These are phyloP conservation scores for Stenopsyche tienmushanensis DNA, from an alignment of 1,140 invertebrate genomes.

Conservation along the genomic window DNA sequence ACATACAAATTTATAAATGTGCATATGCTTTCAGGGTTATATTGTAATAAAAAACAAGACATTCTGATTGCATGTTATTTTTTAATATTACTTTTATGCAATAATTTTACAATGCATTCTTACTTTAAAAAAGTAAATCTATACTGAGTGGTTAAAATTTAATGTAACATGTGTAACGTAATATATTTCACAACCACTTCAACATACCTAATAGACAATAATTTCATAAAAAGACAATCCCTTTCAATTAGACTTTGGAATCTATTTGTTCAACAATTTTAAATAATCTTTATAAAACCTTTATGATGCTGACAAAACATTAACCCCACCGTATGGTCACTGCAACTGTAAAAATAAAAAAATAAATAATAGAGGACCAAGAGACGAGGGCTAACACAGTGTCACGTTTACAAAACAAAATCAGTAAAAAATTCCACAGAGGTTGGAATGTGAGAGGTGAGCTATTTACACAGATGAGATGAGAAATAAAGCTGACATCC, in stretches of 20 bases:
- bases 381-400: no score
- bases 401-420: no score
- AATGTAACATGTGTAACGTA: constrained; percentile 36
- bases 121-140: constrained; percentile 28
- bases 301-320: background rate
- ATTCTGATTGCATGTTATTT: constrained; percentile 34
- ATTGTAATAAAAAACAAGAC: no score
- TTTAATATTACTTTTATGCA: constrained; percentile 16
- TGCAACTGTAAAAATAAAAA: background rate
- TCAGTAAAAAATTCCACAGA: constrained; percentile 22
- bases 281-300: background rate
- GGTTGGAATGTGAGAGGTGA: constrained; percentile 30
- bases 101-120: constrained; percentile 29
- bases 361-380: background rate
- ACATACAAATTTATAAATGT: no score
- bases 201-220: constrained; percentile 36
- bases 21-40: no score
- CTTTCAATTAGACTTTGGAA: background rate
- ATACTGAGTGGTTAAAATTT: constrained; percentile 28
- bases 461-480: constrained; percentile 26
- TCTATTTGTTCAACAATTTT: background rate
- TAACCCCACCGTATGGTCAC: background rate
- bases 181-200: constrained; percentile 40
- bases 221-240: constrained; percentile 21
- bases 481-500: constrained; percentile 27